A percentile compares a stretch with the other conserved stretches of the same genome.
These are phyloP conservation scores for Drosophila villosipedis DNA, from an alignment of 2,888 invertebrate genomes.

Conservation along the genomic window DNA sequence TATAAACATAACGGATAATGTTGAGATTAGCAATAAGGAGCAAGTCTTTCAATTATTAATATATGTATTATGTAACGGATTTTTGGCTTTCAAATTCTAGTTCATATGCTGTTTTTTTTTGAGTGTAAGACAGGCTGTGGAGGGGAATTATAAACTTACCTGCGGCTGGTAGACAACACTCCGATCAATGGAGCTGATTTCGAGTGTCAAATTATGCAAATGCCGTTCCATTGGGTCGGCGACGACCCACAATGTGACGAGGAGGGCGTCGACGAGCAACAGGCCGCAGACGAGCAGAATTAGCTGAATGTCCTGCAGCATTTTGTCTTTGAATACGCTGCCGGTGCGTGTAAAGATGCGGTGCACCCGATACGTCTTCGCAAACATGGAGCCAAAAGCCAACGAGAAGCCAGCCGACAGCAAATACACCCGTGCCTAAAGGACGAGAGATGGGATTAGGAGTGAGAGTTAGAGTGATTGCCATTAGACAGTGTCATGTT, in stretches of 20 bases:
- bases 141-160: slow-evolving; percentile 86
- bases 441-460: not conserved
- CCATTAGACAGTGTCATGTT: slow-evolving; percentile 50
- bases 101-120: not conserved
- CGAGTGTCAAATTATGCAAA: slow-evolving; percentile 92
- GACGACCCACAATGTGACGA: slow-evolving; percentile 93
- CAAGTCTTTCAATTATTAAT: no score
- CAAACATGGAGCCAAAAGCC: slow-evolving; percentile 97
- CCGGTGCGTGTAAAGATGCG: slow-evolving; percentile 95
- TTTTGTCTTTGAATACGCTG: slow-evolving; percentile 94
- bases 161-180: slow-evolving; percentile 94
- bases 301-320: slow-evolving; percentile 95
- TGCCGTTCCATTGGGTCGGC: slow-evolving; percentile 95
- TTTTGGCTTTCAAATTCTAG: not conserved
- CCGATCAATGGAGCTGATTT: slow-evolving; percentile 91
- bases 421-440: slow-evolving; percentile 93
- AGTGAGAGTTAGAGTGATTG: not conserved
- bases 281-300: slow-evolving; percentile 93
- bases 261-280: slow-evolving; percentile 92
- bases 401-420: slow-evolving; percentile 95
- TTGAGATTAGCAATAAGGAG: not conserved
- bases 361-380: slow-evolving; percentile 96
- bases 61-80: no score
- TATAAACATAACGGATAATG: not conserved
- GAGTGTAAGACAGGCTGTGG: not conserved